Base-by-base conservation (phyloP, 2,797 vertebrate species). In the Rhyacichthys aspro region DNA sequence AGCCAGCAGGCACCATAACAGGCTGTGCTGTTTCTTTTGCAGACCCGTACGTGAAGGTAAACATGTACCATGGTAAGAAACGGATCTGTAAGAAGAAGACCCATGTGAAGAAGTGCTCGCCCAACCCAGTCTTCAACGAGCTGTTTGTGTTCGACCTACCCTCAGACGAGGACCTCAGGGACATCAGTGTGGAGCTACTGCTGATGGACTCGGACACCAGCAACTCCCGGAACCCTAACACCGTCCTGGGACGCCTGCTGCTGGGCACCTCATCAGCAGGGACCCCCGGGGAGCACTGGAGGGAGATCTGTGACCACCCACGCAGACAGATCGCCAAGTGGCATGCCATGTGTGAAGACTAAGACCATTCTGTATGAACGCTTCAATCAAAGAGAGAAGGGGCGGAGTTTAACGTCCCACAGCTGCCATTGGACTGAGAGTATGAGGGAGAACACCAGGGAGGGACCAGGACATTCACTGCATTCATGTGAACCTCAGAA, bases 81-180 rank as follows among this genome's bases (percentile, higher is more conserved):
- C 94, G 97, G 1, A 94, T 98, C 80, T 97, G 95, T 72, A 99
- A 99, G 89, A 99, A 99, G 93, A 98, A 98, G 90, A 98, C 97
- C 12, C 96, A 98, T 0, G 96, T 99, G 82, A 99, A 99, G 89
- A 98, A 98, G 68, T 95, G 95, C 55, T 93, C 95, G 0, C 97
- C 96, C 11, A 99, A 98, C 70, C 96, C 97, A 0, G 97, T 99
- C 67, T 98, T 98, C 87, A 99, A 99, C 7, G 96, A 99, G 93
- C 93, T 97, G 53, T 98, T 99, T 83, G 95, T 97, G 58, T 99
- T 99, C 76, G 97, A 99, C 74, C 93, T 98, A 82, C 95, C 96
- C 72, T 97, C 94, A 10, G 94, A 98, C 56, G 91, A 94, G 49
- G 92, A 94, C 42, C 94, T 99, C 68, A 92, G 94, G 80, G 95